Percentiles rank a stretch among this genome's conserved stretches.
phyloP scores from a whole-genome alignment of 2,797 vertebrate species.

The Rhyacichthys aspro region DNA sequence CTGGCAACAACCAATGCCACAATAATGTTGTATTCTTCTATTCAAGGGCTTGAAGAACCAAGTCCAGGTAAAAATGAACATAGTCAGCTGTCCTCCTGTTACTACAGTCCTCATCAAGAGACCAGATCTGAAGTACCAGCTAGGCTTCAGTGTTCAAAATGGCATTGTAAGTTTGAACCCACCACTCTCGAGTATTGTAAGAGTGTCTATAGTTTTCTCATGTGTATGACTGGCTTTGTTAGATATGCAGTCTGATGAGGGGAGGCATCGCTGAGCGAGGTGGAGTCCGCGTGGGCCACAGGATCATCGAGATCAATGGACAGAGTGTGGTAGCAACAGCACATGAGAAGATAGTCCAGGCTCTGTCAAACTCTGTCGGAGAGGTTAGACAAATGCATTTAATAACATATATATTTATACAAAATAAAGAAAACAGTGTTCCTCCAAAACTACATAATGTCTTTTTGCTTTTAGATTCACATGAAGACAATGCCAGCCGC shows the following conservation, averaged over 20 bases:
- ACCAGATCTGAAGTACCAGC: conserved; percentile 97
- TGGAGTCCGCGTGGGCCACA: conserved; percentile 94
- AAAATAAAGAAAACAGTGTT: too few species aligned
- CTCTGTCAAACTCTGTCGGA: conserved; percentile 97
- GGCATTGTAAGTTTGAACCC: conserved; percentile 86
- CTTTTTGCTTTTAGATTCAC: conserved; percentile 85
- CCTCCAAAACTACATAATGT: background rate
- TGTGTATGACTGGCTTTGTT: conserved; percentile 10
- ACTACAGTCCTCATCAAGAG: conserved; percentile 99
- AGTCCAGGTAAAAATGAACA: conserved; percentile 96
- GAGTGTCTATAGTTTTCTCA: background rate
- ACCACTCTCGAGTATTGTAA: background rate
- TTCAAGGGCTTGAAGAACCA: conserved; percentile 98
- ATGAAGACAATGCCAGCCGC: conserved; percentile 99
- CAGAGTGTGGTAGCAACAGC: conserved; percentile 98
- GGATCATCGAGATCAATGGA: conserved; percentile 98
- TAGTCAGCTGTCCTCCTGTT: conserved; percentile 98
- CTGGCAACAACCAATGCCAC: too few species aligned
- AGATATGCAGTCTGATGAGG: conserved; percentile 99
- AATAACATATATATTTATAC: too few species aligned
- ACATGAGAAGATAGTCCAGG: conserved; percentile 98
- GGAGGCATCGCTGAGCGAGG: conserved; percentile 97
- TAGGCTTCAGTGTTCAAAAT: conserved; percentile 99
- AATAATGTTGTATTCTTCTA: conserved; percentile 18
- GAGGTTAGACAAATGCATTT: conserved; percentile 80